Percentiles rank a stretch among this genome's conserved stretches.
phyloP scores from a whole-genome alignment of 2,797 vertebrate species.

The Alfaro cultratus region DNA sequence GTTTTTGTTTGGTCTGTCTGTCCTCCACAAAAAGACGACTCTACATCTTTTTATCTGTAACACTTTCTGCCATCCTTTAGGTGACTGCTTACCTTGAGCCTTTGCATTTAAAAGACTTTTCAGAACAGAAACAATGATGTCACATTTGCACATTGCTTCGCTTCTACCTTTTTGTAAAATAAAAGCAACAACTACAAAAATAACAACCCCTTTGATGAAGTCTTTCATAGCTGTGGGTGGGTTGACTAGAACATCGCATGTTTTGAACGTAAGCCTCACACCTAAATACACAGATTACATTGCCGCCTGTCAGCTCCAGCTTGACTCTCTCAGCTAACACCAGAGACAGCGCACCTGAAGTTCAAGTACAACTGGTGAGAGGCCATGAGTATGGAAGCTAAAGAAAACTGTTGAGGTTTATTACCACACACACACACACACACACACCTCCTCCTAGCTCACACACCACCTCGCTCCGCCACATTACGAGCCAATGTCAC shows the following conservation, averaged over 20 bases:
- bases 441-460: background rate
- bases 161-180: background rate
- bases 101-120: background rate
- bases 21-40: background rate
- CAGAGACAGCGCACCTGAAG: constrained; percentile 22
- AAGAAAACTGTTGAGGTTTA: constrained; percentile 34
- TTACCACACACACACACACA: background rate
- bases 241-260: background rate
- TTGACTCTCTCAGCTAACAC: background rate
- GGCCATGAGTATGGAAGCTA: constrained; percentile 9
- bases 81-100: background rate
- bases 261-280: background rate
- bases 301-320: background rate
- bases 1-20: background rate
- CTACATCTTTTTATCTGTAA: background rate
- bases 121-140: background rate
- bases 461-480: constrained; percentile 4
- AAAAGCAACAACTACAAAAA: background rate
- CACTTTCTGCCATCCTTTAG: background rate
- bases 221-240: no score
- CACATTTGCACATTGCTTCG: background rate
- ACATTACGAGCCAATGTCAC: constrained; percentile 53
- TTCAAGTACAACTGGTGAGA: constrained; percentile 20
- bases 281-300: background rate
- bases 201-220: no score